A percentile compares a stretch with the other conserved stretches of the same genome.
Conservation (phyloP, 2,888 invertebrate species). For the Heliothis peltigera region DNA sequence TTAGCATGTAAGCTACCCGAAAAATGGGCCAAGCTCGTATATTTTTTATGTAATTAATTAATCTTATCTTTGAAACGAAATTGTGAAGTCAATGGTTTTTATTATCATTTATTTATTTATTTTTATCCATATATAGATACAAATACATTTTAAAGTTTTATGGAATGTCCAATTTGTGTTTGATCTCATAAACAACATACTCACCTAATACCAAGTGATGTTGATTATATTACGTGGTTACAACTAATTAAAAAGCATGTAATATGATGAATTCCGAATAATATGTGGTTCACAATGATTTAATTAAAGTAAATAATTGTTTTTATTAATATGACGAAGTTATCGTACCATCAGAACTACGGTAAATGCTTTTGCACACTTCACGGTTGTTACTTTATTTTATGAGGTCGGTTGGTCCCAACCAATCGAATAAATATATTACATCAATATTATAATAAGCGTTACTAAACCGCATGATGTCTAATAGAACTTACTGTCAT, state of each 20-base stretch:
- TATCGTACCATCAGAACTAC: slow-evolving; percentile 2
- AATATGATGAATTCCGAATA: background rate
- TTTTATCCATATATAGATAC: slow-evolving; percentile 5
- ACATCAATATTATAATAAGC: slow-evolving; percentile 36
- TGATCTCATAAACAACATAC: slow-evolving; percentile 50
- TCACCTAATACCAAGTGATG: slow-evolving; percentile 22
- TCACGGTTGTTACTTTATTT: slow-evolving; percentile 26
- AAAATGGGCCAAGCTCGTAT: slow-evolving; percentile 63
- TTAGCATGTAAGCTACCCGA: slow-evolving; percentile 59
- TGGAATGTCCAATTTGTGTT: slow-evolving; percentile 18
- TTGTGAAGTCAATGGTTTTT: slow-evolving; percentile 17
- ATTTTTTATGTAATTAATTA: slow-evolving; percentile 59
- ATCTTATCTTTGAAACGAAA: slow-evolving; percentile 38
- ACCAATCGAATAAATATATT: slow-evolving; percentile 13
- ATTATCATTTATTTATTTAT: slow-evolving; percentile 24
- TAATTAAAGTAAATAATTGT: slow-evolving; percentile 11
- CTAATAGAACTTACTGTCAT: slow-evolving; percentile 43
- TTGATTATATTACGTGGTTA: no score
- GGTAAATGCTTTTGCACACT: slow-evolving; percentile 19
- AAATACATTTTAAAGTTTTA: slow-evolving; percentile 6
- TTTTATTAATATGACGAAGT: slow-evolving; percentile 5
- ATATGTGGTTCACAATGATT: slow-evolving; percentile 8
- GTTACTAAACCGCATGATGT: slow-evolving; percentile 45
- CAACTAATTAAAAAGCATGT: background rate
- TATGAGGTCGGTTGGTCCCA: slow-evolving; percentile 17